These are phyloP conservation scores for Sarcophaga rosellei DNA, from an alignment of 2,888 invertebrate genomes.

Conservation along the genomic window DNA sequence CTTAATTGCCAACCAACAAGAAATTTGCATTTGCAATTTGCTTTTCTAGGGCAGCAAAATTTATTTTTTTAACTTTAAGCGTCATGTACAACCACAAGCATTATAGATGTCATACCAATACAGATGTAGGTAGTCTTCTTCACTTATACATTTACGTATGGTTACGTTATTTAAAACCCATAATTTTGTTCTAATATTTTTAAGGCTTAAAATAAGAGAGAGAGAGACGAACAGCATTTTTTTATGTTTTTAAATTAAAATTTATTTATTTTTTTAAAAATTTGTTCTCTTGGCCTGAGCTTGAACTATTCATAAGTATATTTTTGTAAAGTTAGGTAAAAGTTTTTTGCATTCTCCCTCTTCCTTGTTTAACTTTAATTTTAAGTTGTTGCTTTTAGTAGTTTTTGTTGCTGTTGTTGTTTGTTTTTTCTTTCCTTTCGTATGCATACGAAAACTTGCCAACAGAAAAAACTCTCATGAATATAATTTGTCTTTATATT, in stretches of 20 bases:
- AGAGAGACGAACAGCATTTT: too few species aligned
- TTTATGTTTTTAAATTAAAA: slow-evolving; percentile 34
- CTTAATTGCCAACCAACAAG: slow-evolving; percentile 46
- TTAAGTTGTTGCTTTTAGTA: slow-evolving; percentile 8
- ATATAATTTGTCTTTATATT: slow-evolving; percentile 66
- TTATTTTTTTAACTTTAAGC: too few species aligned
- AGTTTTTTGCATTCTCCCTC: neutral
- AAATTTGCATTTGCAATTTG: slow-evolving; percentile 57
- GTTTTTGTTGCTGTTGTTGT: neutral
- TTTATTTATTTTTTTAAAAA: slow-evolving; percentile 13
- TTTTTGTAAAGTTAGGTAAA: slow-evolving; percentile 16
- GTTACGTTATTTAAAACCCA: too few species aligned
- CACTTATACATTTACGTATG: too few species aligned
- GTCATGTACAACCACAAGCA: too few species aligned
- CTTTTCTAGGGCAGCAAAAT: neutral
- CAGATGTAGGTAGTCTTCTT: too few species aligned
- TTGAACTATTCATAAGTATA: slow-evolving; percentile 16
- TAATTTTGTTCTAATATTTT: too few species aligned
- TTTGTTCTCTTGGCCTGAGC: neutral
- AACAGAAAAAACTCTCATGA: slow-evolving; percentile 48
- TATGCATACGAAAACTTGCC: too few species aligned
- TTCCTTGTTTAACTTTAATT: neutral
- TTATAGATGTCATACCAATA: too few species aligned
- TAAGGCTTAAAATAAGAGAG: too few species aligned
- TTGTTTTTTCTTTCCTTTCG: too few species aligned